Evolutionary conservation across 2,888 invertebrate species (phyloP), one percentile per base, ranked within the genome.

Genomic region (Drosophila anomelani): DNA sequence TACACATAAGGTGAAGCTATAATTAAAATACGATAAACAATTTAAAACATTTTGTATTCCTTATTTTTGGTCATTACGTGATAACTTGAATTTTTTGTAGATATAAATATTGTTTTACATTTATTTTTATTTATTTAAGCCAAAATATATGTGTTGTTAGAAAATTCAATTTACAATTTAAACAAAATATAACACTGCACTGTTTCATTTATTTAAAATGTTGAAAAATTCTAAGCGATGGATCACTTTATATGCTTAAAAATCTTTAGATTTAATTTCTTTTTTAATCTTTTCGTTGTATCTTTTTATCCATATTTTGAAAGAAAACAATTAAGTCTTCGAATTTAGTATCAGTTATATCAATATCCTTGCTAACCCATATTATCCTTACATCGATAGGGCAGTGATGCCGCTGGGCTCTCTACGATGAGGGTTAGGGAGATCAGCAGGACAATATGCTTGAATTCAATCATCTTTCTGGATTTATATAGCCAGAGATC

Each of bases 1-100:
- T 69, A 86, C 26, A 41, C 41, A 26, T 82, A 66, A 7, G 62
- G 1, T 2, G 58, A 10, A 8, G 71, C 72, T 76, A 4, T 26
- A 26, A 4, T 26, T 4, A 26, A 4, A 26, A 26, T 26, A 26
- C 26, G 26, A 26, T 26, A 26, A 4, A 26, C 3, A 26, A 26
- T 26, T 3, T 26, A 26, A 26, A 26, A 26, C 26, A 5, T 26
- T 26, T 26, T 26, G 23, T 23, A 23, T 23, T 23, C 23, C 23
- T 23, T 23, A 23, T 23, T 23, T 23, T 23, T 23, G 23, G 23
- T 23, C 23, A 23, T 23, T 23, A 23, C 23, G 23, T 2, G 23
- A 23, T 23, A 1, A 29, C 29, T 29, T 4, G 29, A 26, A 8
- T 8, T 29, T 29, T 29, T 29, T 29, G 20, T 20, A 29, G 7